Evolutionary conservation across 2,888 invertebrate species (phyloP), one percentile per base, ranked within the genome.

Genomic region (Ganaspis brasiliensis): DNA sequence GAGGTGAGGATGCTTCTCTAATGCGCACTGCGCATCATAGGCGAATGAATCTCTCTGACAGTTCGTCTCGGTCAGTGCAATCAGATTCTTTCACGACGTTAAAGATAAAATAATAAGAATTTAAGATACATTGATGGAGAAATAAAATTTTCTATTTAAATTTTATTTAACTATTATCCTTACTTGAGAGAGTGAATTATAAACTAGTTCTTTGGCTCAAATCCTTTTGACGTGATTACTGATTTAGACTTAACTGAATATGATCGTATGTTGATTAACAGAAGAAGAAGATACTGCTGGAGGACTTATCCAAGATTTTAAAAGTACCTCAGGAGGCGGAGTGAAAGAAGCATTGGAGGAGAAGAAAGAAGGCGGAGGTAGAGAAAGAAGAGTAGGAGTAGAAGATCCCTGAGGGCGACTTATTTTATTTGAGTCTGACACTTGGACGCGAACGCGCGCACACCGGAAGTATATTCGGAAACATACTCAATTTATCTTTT

Each of bases 401-500:
- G 78, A 79, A 79, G 81, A 76, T 82, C 83, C 86, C 85, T 77
- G 81, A 85, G 87, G 87, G 84, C 86, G 84, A 86, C 85, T 89
- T 89, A 87, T 89, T 89, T 90, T 90, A 89, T 89, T 89, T 87
- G 84, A 87, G 87, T 83, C 87, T 86, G 89, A 88, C 87, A 87
- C 87, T 88, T 87, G 83, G 88, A 82, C 85, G 89, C 77, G 89
- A 85, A 80, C 86, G 85, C 83, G 80, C 82, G 80, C 83, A 81
- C 80, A 86, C 88, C 88, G 88, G 88, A 88, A 88, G 86, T 88
- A 56, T 72, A 73, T 77, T 61, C 75, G 57, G 72, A 67, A 67
- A 52, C 59, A 67, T 52, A 61, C 72, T 73, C 67, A 55, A 49
- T 49, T 40, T 31, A 35, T 31, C 12, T 12, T 31, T 16, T 19